Evolutionary conservation across 1,140 invertebrate species (phyloP).

Genomic region (Arion vulgaris): DNA sequence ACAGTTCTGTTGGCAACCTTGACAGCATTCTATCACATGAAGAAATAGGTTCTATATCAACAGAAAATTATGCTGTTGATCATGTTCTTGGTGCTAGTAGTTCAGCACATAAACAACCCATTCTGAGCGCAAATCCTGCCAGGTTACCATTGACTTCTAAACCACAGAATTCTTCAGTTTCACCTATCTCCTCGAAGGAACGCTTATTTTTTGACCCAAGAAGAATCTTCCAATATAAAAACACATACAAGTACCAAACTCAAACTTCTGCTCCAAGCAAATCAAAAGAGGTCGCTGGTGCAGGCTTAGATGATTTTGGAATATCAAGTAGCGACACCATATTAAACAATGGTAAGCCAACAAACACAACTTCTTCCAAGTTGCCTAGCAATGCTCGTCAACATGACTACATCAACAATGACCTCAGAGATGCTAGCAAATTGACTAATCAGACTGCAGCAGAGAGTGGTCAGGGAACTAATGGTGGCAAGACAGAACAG

Average conservation of each 20-base stretch:
- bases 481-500: not conserved
- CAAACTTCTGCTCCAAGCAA: not conserved
- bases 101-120: not conserved
- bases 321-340: slow-evolving; percentile 44
- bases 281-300: not conserved
- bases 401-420: slow-evolving; percentile 69
- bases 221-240: slow-evolving; percentile 62
- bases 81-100: not conserved
- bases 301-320: not conserved
- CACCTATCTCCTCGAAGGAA: slow-evolving; percentile 30
- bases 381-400: slow-evolving; percentile 54
- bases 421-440: slow-evolving; percentile 64
- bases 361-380: slow-evolving; percentile 49
- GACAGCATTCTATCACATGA: not conserved
- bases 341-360: slow-evolving; percentile 66
- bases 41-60: not conserved
- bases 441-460: slow-evolving; percentile 58
- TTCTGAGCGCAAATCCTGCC: slow-evolving; percentile 23
- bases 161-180: slow-evolving; percentile 19
- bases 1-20: not conserved
- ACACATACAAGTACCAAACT: slow-evolving; percentile 39
- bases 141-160: slow-evolving; percentile 41
- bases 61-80: not conserved
- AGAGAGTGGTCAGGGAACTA: not conserved
- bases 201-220: slow-evolving; percentile 63